Percentiles rank a stretch among this genome's conserved stretches.
These are phyloP conservation scores for Oryzias melastigma DNA, from an alignment of 2,113 vertebrate species.

Conservation along the genomic window DNA sequence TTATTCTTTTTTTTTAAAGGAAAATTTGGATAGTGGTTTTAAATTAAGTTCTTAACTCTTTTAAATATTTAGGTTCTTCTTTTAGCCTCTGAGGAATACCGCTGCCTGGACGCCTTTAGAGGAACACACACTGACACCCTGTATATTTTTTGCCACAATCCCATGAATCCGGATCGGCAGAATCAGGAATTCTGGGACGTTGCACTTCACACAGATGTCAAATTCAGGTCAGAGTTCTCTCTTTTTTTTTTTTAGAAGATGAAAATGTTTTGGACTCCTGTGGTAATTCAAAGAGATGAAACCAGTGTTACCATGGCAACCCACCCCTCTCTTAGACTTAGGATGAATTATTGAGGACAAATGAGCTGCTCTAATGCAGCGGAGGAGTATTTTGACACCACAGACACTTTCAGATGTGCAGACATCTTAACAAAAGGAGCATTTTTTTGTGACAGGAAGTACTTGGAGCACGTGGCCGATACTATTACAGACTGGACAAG, in stretches of 20 bases:
- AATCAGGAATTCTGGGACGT: conserved; percentile 82
- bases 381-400: too few species aligned
- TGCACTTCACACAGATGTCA: conserved; percentile 86
- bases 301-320: neutral
- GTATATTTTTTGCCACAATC: conserved; percentile 88
- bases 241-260: neutral
- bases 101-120: conserved; percentile 83
- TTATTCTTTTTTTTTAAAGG: neutral
- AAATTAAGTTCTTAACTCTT: too few species aligned
- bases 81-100: conserved; percentile 77
- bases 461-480: conserved; percentile 84
- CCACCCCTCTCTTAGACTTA: too few species aligned
- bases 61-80: conserved; percentile 80
- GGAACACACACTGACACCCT: conserved; percentile 80
- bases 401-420: too few species aligned
- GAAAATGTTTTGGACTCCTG: neutral
- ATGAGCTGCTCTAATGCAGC: neutral
- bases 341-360: neutral
- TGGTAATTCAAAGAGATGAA: neutral
- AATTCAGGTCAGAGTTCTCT: conserved; percentile 85
- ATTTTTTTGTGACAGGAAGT: conserved; percentile 73
- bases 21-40: neutral
- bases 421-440: too few species aligned
- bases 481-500: conserved; percentile 82
- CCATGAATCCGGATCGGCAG: conserved; percentile 76